Percentiles rank a stretch among this genome's conserved stretches.
Evolutionary conservation across 2,797 vertebrate species (phyloP).

Genomic region (Neoniphon sammara): DNA sequence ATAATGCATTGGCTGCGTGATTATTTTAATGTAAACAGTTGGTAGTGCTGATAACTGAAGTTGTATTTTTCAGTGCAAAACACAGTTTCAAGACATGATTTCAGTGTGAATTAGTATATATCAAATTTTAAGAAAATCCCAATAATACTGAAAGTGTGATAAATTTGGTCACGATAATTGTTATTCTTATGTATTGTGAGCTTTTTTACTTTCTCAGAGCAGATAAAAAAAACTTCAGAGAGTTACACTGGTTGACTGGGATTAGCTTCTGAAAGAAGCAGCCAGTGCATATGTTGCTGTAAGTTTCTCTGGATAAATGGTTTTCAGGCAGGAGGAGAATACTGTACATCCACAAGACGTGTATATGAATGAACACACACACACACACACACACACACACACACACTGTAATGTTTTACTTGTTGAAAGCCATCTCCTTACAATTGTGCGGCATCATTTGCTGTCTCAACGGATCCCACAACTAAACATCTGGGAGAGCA

Average conservation of each 20-base stretch:
- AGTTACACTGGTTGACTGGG: neutral
- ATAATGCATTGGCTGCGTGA: no score
- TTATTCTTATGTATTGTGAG: no score
- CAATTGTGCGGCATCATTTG: constrained; percentile 29
- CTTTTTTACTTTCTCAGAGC: neutral
- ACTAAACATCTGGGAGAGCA: constrained; percentile 66
- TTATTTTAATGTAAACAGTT: no score
- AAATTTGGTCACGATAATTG: no score
- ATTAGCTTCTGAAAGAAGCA: neutral
- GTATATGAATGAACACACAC: constrained; percentile 15
- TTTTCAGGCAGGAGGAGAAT: neutral
- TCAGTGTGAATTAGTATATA: no score
- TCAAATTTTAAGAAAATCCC: no score
- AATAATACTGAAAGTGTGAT: no score
- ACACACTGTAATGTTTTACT: constrained; percentile 4
- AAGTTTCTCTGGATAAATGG: neutral
- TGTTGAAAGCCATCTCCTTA: constrained; percentile 8
- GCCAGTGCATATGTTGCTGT: neutral
- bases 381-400: constrained; percentile 11
- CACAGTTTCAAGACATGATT: no score
- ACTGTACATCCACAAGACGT: neutral
- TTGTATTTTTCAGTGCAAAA: no score
- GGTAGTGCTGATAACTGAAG: no score
- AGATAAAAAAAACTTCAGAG: neutral
- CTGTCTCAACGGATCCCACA: constrained; percentile 37